Conservation (phyloP, 2,797 vertebrate species). For the Halcyon badia region DNA sequence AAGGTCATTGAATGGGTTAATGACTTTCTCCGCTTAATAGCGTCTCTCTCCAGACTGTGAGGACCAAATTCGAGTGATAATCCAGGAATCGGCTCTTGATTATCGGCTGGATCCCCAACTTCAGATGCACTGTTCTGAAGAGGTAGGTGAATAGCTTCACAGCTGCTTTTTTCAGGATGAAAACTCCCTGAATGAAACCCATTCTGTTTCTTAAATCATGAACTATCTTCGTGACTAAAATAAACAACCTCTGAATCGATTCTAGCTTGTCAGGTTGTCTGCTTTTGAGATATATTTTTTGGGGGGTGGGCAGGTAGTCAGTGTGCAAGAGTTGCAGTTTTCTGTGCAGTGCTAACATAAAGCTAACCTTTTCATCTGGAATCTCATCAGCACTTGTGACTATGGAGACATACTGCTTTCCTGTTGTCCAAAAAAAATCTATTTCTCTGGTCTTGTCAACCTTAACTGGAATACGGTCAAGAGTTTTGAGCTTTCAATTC, state of each 20-base stretch:
- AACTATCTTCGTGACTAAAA: background rate
- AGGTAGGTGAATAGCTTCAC: conserved; percentile 80
- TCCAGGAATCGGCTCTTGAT: conserved; percentile 96
- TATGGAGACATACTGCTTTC: background rate
- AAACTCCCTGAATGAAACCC: background rate
- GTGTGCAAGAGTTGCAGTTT: background rate
- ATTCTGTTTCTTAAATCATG: background rate
- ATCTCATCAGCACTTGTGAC: background rate
- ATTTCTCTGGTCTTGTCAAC: background rate
- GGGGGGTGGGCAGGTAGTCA: too few relatives aligned
- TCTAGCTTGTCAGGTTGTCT: background rate
- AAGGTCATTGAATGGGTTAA: conserved; percentile 2
- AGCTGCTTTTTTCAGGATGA: background rate
- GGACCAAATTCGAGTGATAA: conserved; percentile 94
- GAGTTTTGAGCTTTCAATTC: background rate
- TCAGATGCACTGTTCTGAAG: conserved; percentile 93
- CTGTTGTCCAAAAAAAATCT: background rate
- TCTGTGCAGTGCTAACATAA: background rate
- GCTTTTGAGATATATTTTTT: background rate
- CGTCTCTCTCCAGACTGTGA: conserved; percentile 97
- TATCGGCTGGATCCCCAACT: conserved; percentile 97
- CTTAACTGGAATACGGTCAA: background rate
- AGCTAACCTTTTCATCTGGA: background rate
- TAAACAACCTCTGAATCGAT: fast-evolving
- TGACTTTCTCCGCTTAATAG: conserved; percentile 74